phyloP scores from a whole-genome alignment of 2,888 invertebrate genomes.

The Apodemia zela region DNA sequence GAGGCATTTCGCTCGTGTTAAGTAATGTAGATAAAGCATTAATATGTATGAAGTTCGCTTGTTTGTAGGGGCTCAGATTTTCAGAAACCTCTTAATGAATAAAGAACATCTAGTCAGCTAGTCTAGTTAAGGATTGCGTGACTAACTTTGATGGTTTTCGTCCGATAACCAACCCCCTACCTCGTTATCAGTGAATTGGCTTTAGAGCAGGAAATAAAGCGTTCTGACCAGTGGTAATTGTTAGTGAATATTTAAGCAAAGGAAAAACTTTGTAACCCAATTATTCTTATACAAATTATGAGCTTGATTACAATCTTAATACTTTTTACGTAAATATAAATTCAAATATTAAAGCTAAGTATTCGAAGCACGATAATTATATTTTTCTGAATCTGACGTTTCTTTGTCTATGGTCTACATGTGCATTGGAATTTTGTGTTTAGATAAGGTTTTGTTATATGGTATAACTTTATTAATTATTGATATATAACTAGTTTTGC shows the following conservation, averaged over 20 bases:
- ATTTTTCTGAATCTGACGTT: neutral
- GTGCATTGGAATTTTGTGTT: no score
- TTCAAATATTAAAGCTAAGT: neutral
- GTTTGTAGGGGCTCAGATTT: conserved; percentile 70
- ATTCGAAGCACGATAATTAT: neutral
- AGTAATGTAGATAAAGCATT: conserved; percentile 71
- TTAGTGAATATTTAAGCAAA: conserved; percentile 35
- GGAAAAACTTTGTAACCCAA: conserved; percentile 20
- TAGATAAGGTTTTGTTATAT: no score
- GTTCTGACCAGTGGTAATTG: conserved; percentile 42
- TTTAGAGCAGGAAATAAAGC: conserved; percentile 61
- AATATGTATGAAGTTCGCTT: conserved; percentile 72
- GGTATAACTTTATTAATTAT: no score
- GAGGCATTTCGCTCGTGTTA: conserved; percentile 46
- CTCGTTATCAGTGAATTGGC: conserved; percentile 54
- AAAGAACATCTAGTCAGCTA: conserved; percentile 44
- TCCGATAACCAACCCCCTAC: conserved; percentile 39
- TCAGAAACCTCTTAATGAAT: conserved; percentile 61
- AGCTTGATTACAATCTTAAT: neutral
- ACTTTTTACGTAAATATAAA: neutral
- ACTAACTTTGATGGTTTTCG: conserved; percentile 53
- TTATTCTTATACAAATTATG: conserved; percentile 16
- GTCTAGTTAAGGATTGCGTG: conserved; percentile 54
- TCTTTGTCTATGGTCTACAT: neutral
- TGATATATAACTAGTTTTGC: no score